Base-by-base conservation (phyloP, 2,888 invertebrate species). In the Rhingia campestris region DNA sequence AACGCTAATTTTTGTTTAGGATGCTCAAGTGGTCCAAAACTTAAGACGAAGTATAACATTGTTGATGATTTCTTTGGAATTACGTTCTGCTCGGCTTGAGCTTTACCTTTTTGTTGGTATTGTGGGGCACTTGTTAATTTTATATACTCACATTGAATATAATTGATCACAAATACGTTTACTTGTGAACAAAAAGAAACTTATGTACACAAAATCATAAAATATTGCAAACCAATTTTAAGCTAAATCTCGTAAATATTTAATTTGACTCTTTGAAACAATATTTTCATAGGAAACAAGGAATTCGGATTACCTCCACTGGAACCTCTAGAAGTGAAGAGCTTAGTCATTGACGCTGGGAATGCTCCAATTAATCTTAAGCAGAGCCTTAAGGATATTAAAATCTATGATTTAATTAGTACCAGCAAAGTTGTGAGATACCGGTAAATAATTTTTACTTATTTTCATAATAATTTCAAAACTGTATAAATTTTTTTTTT, bases 341-440 rank as follows among this genome's bases (percentile, higher is more conserved):
- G 92, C 73, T 92, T 94, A 85, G 92, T 93, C 89, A 93, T 94
- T 49, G 93, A 93, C 10, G 92, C 93, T 14, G 94, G 94, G 39
- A 93, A 93, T 0, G 92, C 93, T 22, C 94, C 95, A 0, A 95
- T 95, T 7, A 92, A 92, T 87, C 92, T 95, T 59, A 92, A 92
- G 10, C 96, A 95, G 90, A 92, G 93, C 88, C 95, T 95, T 89
- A 93, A 92, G 87, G 94, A 95, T 89, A 92, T 95, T 79, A 93
- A 93, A 86, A 91, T 95, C n/a, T 91, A 94, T 74, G 95, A 95
- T 3, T 91, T 95, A 10, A 94, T 95, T 0, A 92, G 92, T 74
- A 93, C 94, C 2, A 91, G 91, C 86, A 90, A 91, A 70, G 90
- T 95, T 0, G 92, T 93, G 0, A 91, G 92, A 81, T 94, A 94